phyloP scores from a whole-genome alignment of 2,888 invertebrate genomes.

The Iphiclides podalirius region DNA sequence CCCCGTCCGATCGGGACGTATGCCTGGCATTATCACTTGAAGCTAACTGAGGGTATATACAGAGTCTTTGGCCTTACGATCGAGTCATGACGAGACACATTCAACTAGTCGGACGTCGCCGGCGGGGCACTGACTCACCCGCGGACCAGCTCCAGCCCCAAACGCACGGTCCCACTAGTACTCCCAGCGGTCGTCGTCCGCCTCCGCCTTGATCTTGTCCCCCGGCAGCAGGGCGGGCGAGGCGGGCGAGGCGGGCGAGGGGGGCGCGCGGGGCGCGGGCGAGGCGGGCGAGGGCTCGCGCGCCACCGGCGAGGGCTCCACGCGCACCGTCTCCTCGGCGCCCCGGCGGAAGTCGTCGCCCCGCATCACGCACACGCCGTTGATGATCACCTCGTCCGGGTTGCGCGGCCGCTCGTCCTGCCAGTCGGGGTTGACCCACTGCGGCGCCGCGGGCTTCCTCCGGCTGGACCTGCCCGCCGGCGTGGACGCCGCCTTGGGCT shows the following conservation, averaged over 20 bases:
- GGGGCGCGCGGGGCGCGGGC: conserved; percentile 32
- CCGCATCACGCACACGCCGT: conserved; percentile 96
- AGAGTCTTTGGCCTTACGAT: conserved; percentile 77
- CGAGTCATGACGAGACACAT: conserved; percentile 52
- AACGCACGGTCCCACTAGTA: conserved; percentile 55
- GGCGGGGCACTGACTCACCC: conserved; percentile 11
- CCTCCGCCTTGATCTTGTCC: conserved; percentile 80
- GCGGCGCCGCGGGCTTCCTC: conserved; percentile 96
- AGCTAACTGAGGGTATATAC: conserved; percentile 57
- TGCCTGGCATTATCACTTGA: conserved; percentile 53
- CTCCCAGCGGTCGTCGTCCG: conserved; percentile 83
- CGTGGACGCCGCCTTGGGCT: conserved; percentile 76
- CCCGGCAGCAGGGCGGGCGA: conserved; percentile 49
- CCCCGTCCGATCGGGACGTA: conserved; percentile 40
- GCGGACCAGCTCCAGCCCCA: conserved; percentile 25
- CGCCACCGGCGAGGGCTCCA: conserved; percentile 87
- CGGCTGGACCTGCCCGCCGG: conserved; percentile 80
- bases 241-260: conserved; percentile 43
- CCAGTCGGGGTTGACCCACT: conserved; percentile 98
- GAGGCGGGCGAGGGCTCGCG: conserved; percentile 59
- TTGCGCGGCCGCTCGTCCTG: conserved; percentile 83
- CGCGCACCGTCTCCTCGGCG: conserved; percentile 85
- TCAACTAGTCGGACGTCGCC: conserved; percentile 50
- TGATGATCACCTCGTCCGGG: conserved; percentile 91
- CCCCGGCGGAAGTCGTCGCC: conserved; percentile 86